A percentile compares a stretch with the other conserved stretches of the same genome.
phyloP scores from a whole-genome alignment of 2,797 vertebrate species.

The Hyperoplus immaculatus region DNA sequence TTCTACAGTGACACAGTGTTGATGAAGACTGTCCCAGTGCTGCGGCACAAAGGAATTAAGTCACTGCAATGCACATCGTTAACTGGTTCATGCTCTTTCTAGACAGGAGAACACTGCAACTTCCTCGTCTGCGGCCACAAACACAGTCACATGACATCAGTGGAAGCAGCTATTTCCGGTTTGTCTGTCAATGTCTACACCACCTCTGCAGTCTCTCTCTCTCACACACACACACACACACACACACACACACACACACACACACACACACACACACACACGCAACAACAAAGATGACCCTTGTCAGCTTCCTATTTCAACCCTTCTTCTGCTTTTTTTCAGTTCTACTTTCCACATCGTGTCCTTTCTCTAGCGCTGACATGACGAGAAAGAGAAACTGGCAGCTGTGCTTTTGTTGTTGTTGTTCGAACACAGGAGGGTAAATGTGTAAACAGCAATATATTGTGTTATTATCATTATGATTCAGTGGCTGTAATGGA shows the following conservation, averaged over 20 bases:
- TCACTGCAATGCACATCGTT: constrained; percentile 34
- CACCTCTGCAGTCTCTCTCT: constrained; percentile 31
- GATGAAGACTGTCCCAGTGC: constrained; percentile 7
- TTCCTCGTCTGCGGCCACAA: constrained; percentile 74
- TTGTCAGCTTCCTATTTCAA: constrained; percentile 79
- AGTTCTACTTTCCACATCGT: constrained; percentile 73
- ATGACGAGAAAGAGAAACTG: constrained; percentile 68
- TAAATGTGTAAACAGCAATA: constrained; percentile 18
- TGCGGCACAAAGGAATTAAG: neutral
- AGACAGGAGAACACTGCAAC: constrained; percentile 68
- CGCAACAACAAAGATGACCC: constrained; percentile 77
- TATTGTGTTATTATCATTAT: neutral
- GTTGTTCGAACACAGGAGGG: constrained; percentile 16
- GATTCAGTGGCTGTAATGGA: neutral
- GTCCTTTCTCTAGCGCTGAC: constrained; percentile 31
- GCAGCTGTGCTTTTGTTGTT: constrained; percentile 34
- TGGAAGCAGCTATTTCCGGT: constrained; percentile 79
- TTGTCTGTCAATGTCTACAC: constrained; percentile 46
- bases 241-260: constrained; percentile 14
- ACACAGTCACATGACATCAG: constrained; percentile 74
- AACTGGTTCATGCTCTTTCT: constrained; percentile 41
- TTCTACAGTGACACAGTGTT: neutral
- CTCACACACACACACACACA: constrained; percentile 8
- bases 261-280: constrained; percentile 2
- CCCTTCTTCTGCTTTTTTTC: constrained; percentile 71